Conservation (phyloP, 2,113 vertebrate species). For the Heteronetta atricapilla region DNA sequence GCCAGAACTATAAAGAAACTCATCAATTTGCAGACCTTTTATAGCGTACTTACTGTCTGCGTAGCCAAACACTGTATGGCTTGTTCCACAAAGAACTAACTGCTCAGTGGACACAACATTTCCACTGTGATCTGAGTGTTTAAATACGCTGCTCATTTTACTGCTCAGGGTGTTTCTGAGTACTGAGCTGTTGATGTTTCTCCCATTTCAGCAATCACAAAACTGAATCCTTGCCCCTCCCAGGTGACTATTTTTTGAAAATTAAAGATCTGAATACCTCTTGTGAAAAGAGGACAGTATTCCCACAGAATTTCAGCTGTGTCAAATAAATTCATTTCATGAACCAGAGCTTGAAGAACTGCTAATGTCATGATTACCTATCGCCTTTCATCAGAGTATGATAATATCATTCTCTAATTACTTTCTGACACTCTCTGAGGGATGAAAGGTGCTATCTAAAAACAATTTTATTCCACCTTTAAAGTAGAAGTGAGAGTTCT, state of each 20-base stretch:
- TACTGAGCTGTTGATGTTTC: background rate
- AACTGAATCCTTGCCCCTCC: background rate
- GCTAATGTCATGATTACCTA: background rate
- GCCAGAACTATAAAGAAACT: background rate
- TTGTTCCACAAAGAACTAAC: background rate
- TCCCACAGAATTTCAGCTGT: background rate
- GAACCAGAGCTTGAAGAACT: background rate
- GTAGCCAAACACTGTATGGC: background rate
- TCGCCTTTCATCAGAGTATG: background rate
- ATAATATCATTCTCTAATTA: conserved; percentile 23
- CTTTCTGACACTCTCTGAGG: background rate
- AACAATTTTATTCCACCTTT: background rate
- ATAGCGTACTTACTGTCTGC: background rate
- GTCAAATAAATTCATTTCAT: background rate
- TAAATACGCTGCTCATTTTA: background rate
- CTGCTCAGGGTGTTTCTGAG: background rate
- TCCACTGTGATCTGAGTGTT: background rate
- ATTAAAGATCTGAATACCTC: background rate
- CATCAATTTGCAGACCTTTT: background rate
- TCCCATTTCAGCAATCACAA: background rate
- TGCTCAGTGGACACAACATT: background rate
- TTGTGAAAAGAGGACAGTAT: background rate
- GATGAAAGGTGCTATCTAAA: background rate
- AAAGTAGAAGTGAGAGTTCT: background rate
- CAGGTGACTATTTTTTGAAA: background rate